Evolutionary conservation across 2,113 vertebrate species (phyloP).

Genomic region (Nesospiza acunhae): DNA sequence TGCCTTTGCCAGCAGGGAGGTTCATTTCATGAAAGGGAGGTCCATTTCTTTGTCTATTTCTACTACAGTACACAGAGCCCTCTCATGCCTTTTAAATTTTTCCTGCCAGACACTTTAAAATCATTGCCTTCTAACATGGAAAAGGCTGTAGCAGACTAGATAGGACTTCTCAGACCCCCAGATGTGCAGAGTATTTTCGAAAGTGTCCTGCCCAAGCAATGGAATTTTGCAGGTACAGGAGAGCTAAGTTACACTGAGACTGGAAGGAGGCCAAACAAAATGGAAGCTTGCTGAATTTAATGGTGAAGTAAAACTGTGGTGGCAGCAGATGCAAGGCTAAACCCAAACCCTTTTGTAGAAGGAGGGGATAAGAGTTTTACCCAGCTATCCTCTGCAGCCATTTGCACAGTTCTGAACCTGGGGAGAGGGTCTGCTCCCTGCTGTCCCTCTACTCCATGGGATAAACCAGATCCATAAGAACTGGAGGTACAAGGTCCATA

Average conservation of each 20-base stretch:
- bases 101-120: background rate
- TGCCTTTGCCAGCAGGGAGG: slow-evolving; percentile 15
- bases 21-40: slow-evolving; percentile 6
- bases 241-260: background rate
- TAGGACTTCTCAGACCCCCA: background rate
- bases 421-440: background rate
- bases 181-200: background rate
- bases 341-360: background rate
- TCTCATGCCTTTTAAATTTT: background rate
- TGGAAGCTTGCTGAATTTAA: background rate
- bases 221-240: background rate
- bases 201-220: background rate
- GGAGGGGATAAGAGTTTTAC: background rate
- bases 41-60: slow-evolving; percentile 6
- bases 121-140: background rate
- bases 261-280: background rate
- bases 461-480: background rate
- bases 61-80: background rate
- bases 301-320: background rate
- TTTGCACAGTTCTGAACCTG: background rate
- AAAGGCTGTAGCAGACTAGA: background rate
- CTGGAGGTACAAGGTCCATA: no score
- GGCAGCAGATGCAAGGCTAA: background rate
- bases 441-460: background rate
- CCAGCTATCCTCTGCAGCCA: background rate